Evolutionary conservation across 92 coral and sea anemone genomes (phyloP).

Genomic region (Desmophyllum pertusum): DNA sequence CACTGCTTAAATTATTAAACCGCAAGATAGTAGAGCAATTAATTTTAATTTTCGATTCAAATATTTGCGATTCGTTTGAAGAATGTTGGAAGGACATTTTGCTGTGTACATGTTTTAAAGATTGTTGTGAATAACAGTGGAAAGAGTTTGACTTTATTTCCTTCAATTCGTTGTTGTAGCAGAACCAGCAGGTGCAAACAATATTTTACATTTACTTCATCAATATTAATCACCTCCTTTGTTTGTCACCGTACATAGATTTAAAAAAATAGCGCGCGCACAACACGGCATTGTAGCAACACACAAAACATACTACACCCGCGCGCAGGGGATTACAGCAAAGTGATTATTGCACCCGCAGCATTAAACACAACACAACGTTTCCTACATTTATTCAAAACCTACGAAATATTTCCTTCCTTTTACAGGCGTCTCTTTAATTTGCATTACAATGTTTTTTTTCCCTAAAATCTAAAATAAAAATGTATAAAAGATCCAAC

Average conservation of each 20-base stretch:
- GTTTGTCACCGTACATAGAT: neutral
- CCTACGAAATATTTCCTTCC: neutral
- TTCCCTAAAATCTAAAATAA: neutral
- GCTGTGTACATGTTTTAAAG: neutral
- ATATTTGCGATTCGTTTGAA: neutral
- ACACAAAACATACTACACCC: neutral
- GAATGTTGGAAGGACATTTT: neutral
- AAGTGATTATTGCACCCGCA: neutral
- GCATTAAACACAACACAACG: neutral
- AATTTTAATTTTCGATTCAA: neutral
- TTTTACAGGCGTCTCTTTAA: neutral
- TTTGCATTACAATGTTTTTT: neutral
- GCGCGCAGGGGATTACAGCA: too few species aligned
- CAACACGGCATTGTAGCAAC: neutral
- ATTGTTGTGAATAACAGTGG: slow-evolving; percentile 13
- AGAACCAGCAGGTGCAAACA: slow-evolving; percentile 11
- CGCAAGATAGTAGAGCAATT: slow-evolving; percentile 3
- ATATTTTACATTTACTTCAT: neutral
- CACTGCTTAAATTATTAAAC: slow-evolving; percentile 17
- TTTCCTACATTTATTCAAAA: slow-evolving; percentile 19
- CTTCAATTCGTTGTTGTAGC: neutral
- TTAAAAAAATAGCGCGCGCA: neutral
- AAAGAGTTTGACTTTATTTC: slow-evolving; percentile 2
- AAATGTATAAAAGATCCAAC: neutral
- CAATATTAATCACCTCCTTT: slow-evolving; percentile 15